Evolutionary conservation across 2,888 invertebrate species (phyloP).

Genomic region (Calameuta filiformis): DNA sequence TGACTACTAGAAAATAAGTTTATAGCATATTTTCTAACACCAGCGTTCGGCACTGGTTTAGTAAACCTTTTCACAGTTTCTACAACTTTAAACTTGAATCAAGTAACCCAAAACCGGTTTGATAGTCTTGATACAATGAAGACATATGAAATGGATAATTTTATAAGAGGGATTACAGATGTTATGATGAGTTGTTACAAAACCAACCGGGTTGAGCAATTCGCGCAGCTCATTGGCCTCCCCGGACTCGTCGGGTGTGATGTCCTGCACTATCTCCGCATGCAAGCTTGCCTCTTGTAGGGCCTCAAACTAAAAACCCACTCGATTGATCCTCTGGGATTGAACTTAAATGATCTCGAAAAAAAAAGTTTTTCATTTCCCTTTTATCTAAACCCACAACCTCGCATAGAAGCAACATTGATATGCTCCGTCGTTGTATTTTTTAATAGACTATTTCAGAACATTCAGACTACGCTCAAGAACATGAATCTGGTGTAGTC

Average conservation of each 20-base stretch:
- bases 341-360: conserved; percentile 2
- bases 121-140: neutral
- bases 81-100: neutral
- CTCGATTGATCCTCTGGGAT: conserved; percentile 35
- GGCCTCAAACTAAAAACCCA: conserved; percentile 63
- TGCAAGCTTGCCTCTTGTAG: conserved; percentile 63
- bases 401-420: conserved; percentile 8
- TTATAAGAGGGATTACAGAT: conserved; percentile 20
- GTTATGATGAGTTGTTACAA: conserved; percentile 43
- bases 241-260: conserved; percentile 52
- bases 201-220: conserved; percentile 63
- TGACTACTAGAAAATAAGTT: neutral
- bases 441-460: neutral
- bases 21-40: neutral
- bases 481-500: neutral
- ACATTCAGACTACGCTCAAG: neutral
- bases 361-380: conserved; percentile 5
- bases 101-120: neutral
- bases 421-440: neutral
- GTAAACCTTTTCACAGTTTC: neutral
- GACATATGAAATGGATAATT: neutral
- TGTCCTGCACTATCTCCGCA: conserved; percentile 57
- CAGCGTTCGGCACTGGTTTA: neutral
- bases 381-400: conserved; percentile 15
- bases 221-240: conserved; percentile 61